Evolutionary conservation across 92 coral and sea anemone species (phyloP), one percentile per base, ranked within the genome.

Genomic region (Palythoa heliodiscus): DNA sequence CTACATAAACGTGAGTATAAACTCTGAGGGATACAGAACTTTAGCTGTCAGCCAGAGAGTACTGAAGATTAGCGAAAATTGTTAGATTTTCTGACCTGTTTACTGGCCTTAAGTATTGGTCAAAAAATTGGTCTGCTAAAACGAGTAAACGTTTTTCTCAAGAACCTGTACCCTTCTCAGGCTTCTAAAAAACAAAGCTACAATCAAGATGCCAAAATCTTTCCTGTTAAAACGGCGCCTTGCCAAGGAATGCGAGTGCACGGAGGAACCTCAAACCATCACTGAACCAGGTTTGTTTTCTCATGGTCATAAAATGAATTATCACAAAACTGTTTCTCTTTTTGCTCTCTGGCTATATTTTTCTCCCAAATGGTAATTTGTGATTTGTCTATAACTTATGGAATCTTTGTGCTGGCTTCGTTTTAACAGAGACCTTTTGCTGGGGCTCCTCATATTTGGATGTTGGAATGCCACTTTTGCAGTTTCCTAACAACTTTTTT

Each of bases 141-240:
- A 72, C 55, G 7, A 58, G 52, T 6, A 4, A 14, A 22, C 50
- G 52, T 75, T 80, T 68, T 48, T 48, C 40, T 7, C 20, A 22
- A 25, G 16, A 43, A 25, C 15, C 47, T 69, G 5, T 64, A 29
- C 35, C 29, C 9, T 19, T n/a, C 50, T 47, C 24, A 11, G 20
- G n/a, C 64, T 13, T 19, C 47, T 25, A 3, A 40, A 54, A 57
- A 19, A 7, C 35, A 29, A 29, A 22, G 11, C 37, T 52, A 38
- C 40, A 64, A 14, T 39, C 55, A 90, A 75, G 55, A 94, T 94
- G 98, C 98, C 98, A 16, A 88, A 88, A 81, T 92, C 98, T 17
- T 94, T 94, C 64, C 75, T 94, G 53, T 85, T 94, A 52, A 91
- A 89, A 79, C 89, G 98, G 35, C 89, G 83, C 77, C 52, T 86